Conservation (phyloP, 1,140 invertebrate genomes). For the Leptinotarsa lineolata region DNA sequence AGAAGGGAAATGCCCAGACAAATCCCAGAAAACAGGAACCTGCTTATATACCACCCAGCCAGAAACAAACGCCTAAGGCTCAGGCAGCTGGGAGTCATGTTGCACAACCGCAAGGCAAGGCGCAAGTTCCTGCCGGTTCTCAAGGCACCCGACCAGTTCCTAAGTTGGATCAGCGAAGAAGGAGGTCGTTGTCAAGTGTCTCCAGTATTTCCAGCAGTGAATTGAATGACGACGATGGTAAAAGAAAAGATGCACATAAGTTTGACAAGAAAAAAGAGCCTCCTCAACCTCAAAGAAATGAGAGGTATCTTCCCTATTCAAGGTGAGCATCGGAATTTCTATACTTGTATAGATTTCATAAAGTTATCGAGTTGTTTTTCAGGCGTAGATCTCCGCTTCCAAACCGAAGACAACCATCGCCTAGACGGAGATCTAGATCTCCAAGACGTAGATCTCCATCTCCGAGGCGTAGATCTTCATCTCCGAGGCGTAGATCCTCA, state of each 20-base stretch:
- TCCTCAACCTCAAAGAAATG: neutral
- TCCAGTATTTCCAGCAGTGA: constrained; percentile 51
- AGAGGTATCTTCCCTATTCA: neutral
- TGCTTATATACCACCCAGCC: constrained; percentile 2
- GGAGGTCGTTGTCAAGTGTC: constrained; percentile 48
- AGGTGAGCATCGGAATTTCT: neutral
- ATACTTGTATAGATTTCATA: no score
- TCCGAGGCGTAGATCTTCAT: constrained; percentile 24
- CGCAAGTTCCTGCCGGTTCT: neutral
- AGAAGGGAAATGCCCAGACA: constrained; percentile 7
- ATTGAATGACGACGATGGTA: constrained; percentile 36
- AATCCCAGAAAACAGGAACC: constrained; percentile 24
- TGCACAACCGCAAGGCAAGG: neutral
- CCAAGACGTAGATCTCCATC: constrained; percentile 24
- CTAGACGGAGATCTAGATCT: constrained; percentile 24
- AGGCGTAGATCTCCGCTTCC: constrained; percentile 22
- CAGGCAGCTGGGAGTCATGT: neutral
- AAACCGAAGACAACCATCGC: constrained; percentile 25
- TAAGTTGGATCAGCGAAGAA: constrained; percentile 12
- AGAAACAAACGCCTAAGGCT: constrained; percentile 20
- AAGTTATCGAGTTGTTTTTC: no score
- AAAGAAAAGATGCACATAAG: constrained; percentile 13
- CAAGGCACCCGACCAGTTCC: neutral
- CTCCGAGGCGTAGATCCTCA: constrained; percentile 28
- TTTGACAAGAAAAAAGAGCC: neutral